Percentiles rank a stretch among this genome's conserved stretches.
These are phyloP conservation scores for Anthopleura xanthogrammica DNA, from an alignment of 92 coral and sea anemone genomes.

Conservation along the genomic window DNA sequence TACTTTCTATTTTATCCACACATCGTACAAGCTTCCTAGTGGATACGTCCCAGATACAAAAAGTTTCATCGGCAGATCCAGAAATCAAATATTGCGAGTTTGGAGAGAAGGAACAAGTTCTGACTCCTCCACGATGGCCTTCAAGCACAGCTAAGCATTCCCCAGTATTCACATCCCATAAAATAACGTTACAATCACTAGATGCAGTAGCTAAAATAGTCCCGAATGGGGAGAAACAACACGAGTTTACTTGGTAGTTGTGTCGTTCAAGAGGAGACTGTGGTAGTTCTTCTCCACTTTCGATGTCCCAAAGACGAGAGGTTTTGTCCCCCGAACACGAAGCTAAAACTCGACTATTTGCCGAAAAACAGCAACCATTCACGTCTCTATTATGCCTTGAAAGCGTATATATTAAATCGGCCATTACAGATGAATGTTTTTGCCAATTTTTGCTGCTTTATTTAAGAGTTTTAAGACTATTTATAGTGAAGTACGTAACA, in stretches of 20 bases:
- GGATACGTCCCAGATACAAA: constrained; percentile 89
- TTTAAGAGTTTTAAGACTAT: not conserved
- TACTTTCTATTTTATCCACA: constrained; percentile 89
- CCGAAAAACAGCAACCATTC: constrained; percentile 87
- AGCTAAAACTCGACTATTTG: constrained; percentile 84
- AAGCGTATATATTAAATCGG: constrained; percentile 65
- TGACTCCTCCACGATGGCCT: constrained; percentile 90
- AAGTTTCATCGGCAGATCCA: constrained; percentile 96
- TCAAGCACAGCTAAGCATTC: constrained; percentile 76
- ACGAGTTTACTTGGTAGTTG: constrained; percentile 83
- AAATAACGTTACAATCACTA: constrained; percentile 82
- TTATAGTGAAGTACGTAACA: not conserved
- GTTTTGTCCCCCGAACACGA: constrained; percentile 96
- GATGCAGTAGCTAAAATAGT: constrained; percentile 94
- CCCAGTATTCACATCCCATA: constrained; percentile 90
- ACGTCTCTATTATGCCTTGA: constrained; percentile 87
- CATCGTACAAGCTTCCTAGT: constrained; percentile 70
- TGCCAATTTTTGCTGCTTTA: not conserved
- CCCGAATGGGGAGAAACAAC: constrained; percentile 95
- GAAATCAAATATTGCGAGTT: constrained; percentile 85
- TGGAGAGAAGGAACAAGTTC: constrained; percentile 92
- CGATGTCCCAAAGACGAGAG: constrained; percentile 91
- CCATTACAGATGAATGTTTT: constrained; percentile 48
- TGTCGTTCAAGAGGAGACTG: constrained; percentile 91
- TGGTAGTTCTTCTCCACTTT: constrained; percentile 77